These are phyloP conservation scores for Phodopus roborovskii DNA, from an alignment of 2,113 vertebrate genomes.

Conservation along the genomic window DNA sequence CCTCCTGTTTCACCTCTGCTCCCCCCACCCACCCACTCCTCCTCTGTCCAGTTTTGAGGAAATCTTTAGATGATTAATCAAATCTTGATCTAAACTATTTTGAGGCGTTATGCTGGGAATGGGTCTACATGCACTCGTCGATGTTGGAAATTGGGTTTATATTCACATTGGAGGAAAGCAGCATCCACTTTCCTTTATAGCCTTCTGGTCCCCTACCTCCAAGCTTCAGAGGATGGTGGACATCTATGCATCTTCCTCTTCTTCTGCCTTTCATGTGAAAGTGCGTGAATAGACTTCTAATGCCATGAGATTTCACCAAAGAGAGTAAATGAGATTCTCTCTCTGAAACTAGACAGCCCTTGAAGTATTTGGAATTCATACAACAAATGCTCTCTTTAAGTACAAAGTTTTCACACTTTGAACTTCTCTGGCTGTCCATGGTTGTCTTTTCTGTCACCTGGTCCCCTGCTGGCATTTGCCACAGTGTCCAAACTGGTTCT, in stretches of 20 bases:
- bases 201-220: not conserved
- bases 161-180: conserved; percentile 36
- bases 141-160: conserved; percentile 58
- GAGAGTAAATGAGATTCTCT: conserved; percentile 50
- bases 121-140: not conserved
- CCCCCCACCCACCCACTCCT: not conserved
- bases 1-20: not conserved
- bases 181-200: conserved; percentile 10
- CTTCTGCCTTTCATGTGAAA: conserved; percentile 14
- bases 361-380: conserved; percentile 8
- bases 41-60: not conserved
- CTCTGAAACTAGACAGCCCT: not conserved
- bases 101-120: conserved; percentile 23
- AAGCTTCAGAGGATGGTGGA: not conserved
- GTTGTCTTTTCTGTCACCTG: not conserved
- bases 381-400: not conserved
- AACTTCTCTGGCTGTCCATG: not conserved
- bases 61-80: conserved; percentile 42
- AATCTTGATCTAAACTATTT: conserved; percentile 62
- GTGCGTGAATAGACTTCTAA: conserved; percentile 5
- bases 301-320: conserved; percentile 13
- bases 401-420: not conserved
- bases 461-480: not conserved
- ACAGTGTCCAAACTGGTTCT: not conserved
- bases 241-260: not conserved